A percentile compares a stretch with the other conserved stretches of the same genome.
Evolutionary conservation across 2,888 invertebrate species (phyloP).

Genomic region (Spilarctia lutea): DNA sequence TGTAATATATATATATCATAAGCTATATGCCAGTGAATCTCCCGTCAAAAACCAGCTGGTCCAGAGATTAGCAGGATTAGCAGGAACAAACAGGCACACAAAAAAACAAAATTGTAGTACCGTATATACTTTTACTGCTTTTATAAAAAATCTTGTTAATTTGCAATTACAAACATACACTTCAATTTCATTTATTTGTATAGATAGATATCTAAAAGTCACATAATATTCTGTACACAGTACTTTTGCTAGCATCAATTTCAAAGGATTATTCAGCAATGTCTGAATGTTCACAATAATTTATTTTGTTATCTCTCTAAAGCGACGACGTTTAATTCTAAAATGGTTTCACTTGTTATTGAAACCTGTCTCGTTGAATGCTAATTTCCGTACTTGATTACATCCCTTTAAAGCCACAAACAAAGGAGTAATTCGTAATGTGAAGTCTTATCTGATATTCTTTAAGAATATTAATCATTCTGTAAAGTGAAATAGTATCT

Average conservation of each 20-base stretch:
- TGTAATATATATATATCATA: too few species aligned
- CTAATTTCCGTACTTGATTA: conserved; percentile 47
- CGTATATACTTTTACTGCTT: too few species aligned
- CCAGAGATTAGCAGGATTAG: too few species aligned
- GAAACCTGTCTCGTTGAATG: conserved; percentile 58
- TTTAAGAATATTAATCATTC: neutral
- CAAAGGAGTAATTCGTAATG: conserved; percentile 6
- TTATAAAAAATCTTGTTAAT: too few species aligned
- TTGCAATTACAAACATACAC: too few species aligned
- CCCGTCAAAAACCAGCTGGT: too few species aligned
- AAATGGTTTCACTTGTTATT: conserved; percentile 56
- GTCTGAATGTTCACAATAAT: conserved; percentile 40
- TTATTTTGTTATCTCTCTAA: conserved; percentile 59
- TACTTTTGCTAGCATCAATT: neutral
- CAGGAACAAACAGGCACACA: too few species aligned
- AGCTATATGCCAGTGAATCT: too few species aligned
- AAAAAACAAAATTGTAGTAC: too few species aligned
- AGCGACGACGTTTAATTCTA: conserved; percentile 52
- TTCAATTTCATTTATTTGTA: neutral
- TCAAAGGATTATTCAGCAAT: neutral
- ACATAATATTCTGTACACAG: neutral
- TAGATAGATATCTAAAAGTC: neutral
- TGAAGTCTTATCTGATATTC: neutral
- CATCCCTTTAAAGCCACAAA: conserved; percentile 17
- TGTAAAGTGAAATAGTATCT: too few species aligned